phyloP scores from a whole-genome alignment of 2,888 invertebrate genomes.

The Cremastobaeus sp. region DNA sequence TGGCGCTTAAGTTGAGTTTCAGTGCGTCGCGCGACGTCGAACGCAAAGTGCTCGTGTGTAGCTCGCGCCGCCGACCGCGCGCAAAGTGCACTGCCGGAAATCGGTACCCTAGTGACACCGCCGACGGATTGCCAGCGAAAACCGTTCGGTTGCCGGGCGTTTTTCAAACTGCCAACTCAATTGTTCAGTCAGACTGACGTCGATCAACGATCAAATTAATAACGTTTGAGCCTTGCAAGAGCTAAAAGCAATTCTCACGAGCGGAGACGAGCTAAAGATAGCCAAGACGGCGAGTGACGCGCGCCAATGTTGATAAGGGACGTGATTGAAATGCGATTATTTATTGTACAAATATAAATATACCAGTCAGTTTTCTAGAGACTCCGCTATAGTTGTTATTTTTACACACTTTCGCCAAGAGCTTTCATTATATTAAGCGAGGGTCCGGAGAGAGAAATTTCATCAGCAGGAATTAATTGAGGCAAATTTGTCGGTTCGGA shows the following conservation, averaged over 20 bases:
- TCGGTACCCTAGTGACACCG: neutral
- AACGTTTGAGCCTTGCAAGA: neutral
- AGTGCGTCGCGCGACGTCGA: slow-evolving; percentile 75
- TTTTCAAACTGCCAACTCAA: neutral
- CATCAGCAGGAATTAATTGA: neutral
- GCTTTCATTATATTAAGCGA: no score
- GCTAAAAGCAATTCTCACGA: slow-evolving; percentile 21
- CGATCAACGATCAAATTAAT: slow-evolving; percentile 1
- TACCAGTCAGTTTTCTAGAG: no score
- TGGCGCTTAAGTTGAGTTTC: slow-evolving; percentile 53
- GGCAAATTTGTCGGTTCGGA: neutral
- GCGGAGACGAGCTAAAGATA: slow-evolving; percentile 23
- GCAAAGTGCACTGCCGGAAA: slow-evolving; percentile 1
- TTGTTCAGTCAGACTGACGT: neutral
- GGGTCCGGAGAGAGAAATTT: no score
- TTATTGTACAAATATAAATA: no score
- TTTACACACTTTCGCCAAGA: no score
- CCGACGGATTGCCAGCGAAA: neutral
- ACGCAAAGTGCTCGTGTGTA: slow-evolving; percentile 9
- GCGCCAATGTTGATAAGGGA: slow-evolving; percentile 46
- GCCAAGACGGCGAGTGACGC: slow-evolving; percentile 20
- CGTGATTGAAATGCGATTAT: slow-evolving; percentile 1
- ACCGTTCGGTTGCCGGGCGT: neutral
- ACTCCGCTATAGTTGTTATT: no score
- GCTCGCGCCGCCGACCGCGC: slow-evolving; percentile 3